A percentile compares a stretch with the other conserved stretches of the same genome.
Conservation (phyloP, 2,797 vertebrate genomes). For the Champsocephalus gunnari region DNA sequence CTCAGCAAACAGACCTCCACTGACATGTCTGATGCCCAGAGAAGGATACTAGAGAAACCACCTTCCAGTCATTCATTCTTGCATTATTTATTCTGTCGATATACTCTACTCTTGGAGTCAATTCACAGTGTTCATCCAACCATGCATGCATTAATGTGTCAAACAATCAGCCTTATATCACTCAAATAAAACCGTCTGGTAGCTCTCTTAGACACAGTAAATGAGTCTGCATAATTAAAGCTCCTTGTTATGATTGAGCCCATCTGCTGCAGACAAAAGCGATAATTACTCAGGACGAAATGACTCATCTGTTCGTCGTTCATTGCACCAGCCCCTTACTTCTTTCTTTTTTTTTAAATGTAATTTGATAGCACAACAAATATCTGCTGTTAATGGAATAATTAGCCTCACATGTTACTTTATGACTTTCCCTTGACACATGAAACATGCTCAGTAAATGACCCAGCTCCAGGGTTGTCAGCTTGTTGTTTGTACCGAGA, state of each 20-base stretch:
- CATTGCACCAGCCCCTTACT: neutral
- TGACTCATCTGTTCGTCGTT: neutral
- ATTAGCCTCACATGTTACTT: neutral
- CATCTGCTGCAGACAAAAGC: constrained; percentile 10
- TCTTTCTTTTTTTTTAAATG: neutral
- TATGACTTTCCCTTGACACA: too few species aligned
- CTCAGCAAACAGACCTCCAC: constrained; percentile 36
- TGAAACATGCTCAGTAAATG: neutral
- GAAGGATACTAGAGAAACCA: constrained; percentile 7
- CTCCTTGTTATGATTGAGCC: constrained; percentile 8
- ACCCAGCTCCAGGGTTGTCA: neutral
- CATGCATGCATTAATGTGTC: neutral
- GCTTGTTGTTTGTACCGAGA: constrained; percentile 2
- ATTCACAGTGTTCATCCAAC: neutral
- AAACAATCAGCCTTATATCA: neutral
- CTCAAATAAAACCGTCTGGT: neutral
- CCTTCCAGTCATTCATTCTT: neutral
- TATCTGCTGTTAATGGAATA: neutral
- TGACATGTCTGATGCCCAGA: constrained; percentile 15
- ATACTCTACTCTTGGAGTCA: neutral
- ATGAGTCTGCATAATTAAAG: constrained; percentile 5
- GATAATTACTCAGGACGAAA: constrained; percentile 6
- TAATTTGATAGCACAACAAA: neutral
- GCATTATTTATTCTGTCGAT: constrained; percentile 8
- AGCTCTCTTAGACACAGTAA: constrained; percentile 8